Percentiles rank a stretch among this genome's conserved stretches.
phyloP scores from a whole-genome alignment of 1,140 invertebrate species.

The Lepidurus arcticus region DNA sequence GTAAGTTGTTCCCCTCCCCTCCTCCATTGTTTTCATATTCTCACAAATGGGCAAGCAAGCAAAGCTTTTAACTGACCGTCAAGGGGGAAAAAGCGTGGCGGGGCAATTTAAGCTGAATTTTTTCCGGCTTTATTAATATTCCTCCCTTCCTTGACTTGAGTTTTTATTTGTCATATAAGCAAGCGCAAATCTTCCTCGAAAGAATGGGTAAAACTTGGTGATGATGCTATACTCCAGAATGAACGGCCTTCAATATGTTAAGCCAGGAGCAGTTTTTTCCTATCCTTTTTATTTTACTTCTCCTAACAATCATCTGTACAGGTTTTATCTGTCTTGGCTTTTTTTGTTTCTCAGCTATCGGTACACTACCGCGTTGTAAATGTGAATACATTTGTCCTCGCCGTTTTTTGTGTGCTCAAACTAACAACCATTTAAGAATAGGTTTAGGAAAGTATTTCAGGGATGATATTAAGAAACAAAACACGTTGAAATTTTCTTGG shows the following conservation, averaged over 20 bases:
- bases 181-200: constrained; percentile 21
- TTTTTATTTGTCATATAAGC: constrained; percentile 15
- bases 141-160: neutral
- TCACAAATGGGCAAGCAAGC: neutral
- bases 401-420: neutral
- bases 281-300: constrained; percentile 7
- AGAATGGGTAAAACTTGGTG: neutral
- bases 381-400: constrained; percentile 19
- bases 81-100: neutral
- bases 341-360: constrained; percentile 10
- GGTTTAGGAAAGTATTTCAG: neutral
- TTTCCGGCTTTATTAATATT: constrained; percentile 1
- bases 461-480: neutral
- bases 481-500: neutral
- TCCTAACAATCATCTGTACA: constrained; percentile 22
- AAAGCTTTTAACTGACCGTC: neutral
- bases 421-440: neutral
- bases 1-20: neutral
- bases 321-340: constrained; percentile 19
- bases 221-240: constrained; percentile 7
- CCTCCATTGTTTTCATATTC: neutral
- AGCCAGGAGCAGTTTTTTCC: constrained; percentile 3
- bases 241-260: neutral
- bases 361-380: constrained; percentile 14
- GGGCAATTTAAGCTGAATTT: neutral